Evolutionary conservation across 92 coral and sea anemone genomes (phyloP), one percentile per base, ranked within the genome.

Genomic region (Paragorgia papillata): DNA sequence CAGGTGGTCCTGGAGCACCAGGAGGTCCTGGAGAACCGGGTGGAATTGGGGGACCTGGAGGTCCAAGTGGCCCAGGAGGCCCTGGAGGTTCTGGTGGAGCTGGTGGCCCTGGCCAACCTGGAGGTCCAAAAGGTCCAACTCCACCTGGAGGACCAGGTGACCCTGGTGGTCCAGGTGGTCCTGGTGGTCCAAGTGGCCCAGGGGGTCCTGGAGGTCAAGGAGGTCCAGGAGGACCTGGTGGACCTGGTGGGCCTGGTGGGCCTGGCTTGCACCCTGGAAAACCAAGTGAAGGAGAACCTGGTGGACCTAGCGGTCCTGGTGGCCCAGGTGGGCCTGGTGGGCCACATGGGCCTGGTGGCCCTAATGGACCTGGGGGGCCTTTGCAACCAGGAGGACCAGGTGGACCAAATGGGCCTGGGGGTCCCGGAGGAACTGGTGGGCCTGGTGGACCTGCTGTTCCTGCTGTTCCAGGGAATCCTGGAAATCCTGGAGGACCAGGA

Each of bases 251-350:
- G 13, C 58, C 75, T 9, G 39, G 62, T 32, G 32, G 68, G 13
- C 85, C 85, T 24, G 48, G 8, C 48, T 1, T 17, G 2, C 26
- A 35, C 49, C 69, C 44, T 19, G 49, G 25, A 14, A 44, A 44
- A 22, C 69, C 25, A 44, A 44, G 13, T 7, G 50, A 35, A 22
- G 80, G 85, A 41, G 92, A 87, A 0, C 92, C 92, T 50, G 85
- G 80, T 2, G 80, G 79, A 29, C 84, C 92, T 9, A 86, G 83
- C 0, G 85, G 91, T 8, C 91, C 91, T 13, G 83, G 82, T 0
- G 93, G 93, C 1, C 93, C 93, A 31, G 88, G 93, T 0, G 94
- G 90, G 3, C 96, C 96, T 24, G 29, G 28, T 17, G 50, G 69
- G 1, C 69, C 69, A 32, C 48, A 44, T 1, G 69, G 69, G 22